Conservation (phyloP, 2,113 vertebrate genomes). For the Sceloporus undulatus region DNA sequence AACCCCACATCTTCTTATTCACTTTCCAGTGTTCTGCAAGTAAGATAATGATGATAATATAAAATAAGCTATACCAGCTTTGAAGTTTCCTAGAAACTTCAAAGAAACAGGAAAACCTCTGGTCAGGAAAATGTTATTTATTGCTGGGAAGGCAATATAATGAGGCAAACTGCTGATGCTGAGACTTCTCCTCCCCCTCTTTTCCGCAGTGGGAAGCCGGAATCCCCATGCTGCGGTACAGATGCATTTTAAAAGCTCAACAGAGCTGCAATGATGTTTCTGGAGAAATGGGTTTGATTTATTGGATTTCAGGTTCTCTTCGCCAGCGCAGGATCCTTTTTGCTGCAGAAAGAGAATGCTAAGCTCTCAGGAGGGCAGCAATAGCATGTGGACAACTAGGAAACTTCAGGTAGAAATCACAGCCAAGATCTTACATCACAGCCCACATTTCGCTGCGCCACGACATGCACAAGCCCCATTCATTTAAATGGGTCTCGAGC, state of each 20-base stretch:
- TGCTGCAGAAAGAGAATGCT: conserved; percentile 22
- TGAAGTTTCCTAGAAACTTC: conserved; percentile 33
- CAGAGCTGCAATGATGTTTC: conserved; percentile 31
- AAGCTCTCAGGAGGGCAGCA: background rate
- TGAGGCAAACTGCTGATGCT: conserved; percentile 50
- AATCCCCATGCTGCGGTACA: conserved; percentile 24
- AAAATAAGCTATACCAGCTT: background rate
- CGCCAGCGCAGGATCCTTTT: conserved; percentile 39
- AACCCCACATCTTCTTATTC: conserved; percentile 39
- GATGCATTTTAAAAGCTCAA: conserved; percentile 41
- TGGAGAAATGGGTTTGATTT: conserved; percentile 62
- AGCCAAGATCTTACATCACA: no score
- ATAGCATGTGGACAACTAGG: background rate
- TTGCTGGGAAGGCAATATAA: conserved; percentile 25
- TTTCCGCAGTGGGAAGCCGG: background rate
- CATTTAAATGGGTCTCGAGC: no score
- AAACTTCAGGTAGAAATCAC: no score
- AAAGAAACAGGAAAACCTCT: conserved; percentile 10
- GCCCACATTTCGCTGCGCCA: no score
- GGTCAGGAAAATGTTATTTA: conserved; percentile 48
- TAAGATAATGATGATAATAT: conserved; percentile 12
- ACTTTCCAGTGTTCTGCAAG: background rate
- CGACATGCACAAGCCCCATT: no score
- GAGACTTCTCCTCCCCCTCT: conserved; percentile 34
- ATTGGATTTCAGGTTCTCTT: conserved; percentile 61